Base-by-base conservation (phyloP, 1,140 invertebrate species). In the Olivierus martensii region DNA sequence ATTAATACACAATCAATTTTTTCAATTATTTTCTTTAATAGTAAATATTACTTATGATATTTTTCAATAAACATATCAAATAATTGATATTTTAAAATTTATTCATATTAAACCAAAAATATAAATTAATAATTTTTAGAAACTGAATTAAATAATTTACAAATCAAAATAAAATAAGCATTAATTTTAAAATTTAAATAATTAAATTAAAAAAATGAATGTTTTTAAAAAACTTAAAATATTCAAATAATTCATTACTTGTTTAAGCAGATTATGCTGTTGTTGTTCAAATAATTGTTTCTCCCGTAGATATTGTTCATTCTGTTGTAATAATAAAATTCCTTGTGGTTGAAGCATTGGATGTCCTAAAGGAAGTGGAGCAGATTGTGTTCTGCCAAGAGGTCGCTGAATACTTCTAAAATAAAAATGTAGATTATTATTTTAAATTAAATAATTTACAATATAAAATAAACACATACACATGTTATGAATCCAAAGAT, bases 361-460 rank as follows among this genome's bases (percentile, higher is more conserved):
- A 73, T 93, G 87, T 2, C 88, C 88, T 15, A 96, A 72, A 18
- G 92, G 92, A 59, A 96, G 69, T 0, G 92, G 90, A 6, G 89
- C 89, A 10, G 85, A 89, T 67, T 91, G 87, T 15, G 88, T 91
- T 62, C 88, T 77, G 14, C 86, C 86, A 67, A 92, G 75, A 56
- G 87, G 86, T 58, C 87, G 76, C 62, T 81, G 79, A 59, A 60
- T 77, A 74, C 77, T 72, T 70, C 83, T 83, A 67, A n/a, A 36
- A 46, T 5, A 5, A 14, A 46, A 7, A n/a, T 12, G 14, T 46
- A 21, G n/a, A 6, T 17, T 22, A 12, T 15, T 46, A 45, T 28
- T 9, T 45, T 11, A 45, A 11, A 45, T 19, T 45, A 11, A 45
- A 28, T 12, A n/a, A 1, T 11, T 38, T 38, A 11, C 10, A 38